A percentile compares a stretch with the other conserved stretches of the same genome.
Conservation (phyloP, 2,113 vertebrate genomes). For the Baryphthengus martii region DNA sequence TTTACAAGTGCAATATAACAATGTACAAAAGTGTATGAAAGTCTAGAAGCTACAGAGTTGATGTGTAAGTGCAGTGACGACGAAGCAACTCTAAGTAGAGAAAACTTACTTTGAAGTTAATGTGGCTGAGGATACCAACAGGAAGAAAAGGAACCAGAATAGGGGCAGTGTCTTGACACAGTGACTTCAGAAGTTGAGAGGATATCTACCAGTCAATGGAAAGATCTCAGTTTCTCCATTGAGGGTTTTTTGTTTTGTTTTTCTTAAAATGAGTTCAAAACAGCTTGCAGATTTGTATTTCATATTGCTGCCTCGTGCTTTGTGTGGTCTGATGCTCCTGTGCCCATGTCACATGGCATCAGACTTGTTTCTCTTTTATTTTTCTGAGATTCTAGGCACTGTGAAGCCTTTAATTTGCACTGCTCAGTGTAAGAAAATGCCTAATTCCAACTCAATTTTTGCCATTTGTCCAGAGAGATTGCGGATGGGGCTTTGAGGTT, state of each 20-base stretch:
- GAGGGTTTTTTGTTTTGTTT: not conserved
- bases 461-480: not conserved
- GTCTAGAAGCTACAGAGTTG: not conserved
- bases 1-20: not conserved
- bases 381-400: not conserved
- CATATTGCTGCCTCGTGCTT: not conserved
- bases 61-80: accelerated
- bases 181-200: not conserved
- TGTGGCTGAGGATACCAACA: not conserved
- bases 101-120: not conserved
- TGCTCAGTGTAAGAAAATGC: not conserved
- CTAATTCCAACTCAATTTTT: not conserved
- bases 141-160: not conserved
- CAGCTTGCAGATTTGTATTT: not conserved
- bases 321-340: not conserved
- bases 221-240: not conserved
- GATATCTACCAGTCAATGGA: not conserved
- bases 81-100: not conserved
- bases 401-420: not conserved
- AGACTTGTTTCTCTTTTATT: not conserved
- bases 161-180: not conserved
- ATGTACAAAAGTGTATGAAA: not conserved
- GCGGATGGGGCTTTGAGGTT: not conserved
- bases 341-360: not conserved
- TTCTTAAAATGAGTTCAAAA: not conserved